Percentiles rank a stretch among this genome's conserved stretches.
phyloP scores from a whole-genome alignment of 2,888 invertebrate species.

The Ophion ellenae region DNA sequence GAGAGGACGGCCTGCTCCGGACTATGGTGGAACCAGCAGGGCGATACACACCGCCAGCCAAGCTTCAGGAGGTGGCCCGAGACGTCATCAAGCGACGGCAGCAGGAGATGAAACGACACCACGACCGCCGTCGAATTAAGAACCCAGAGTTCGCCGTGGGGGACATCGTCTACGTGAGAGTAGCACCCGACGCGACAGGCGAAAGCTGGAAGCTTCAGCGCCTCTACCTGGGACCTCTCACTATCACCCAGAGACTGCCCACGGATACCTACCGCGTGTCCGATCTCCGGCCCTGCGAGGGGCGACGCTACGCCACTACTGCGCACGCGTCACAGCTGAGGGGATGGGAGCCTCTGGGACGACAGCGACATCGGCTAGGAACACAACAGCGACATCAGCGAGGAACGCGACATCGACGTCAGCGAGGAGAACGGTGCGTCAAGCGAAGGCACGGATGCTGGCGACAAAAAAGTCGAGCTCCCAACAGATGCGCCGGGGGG shows the following conservation, averaged over 20 bases:
- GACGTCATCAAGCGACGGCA: not conserved
- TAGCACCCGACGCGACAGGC: not conserved
- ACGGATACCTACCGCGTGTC: not conserved
- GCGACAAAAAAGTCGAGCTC: no score
- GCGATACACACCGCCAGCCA: not conserved
- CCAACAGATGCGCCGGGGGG: no score
- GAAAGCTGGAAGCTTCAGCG: conserved; percentile 2
- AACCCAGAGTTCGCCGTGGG: not conserved
- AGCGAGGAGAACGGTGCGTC: no score
- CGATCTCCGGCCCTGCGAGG: not conserved
- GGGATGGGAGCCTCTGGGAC: not conserved
- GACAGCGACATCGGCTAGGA: not conserved
- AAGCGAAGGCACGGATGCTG: no score
- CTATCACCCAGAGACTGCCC: not conserved
- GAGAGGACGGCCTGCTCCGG: not conserved
- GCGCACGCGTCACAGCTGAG: not conserved
- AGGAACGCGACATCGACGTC: not conserved
- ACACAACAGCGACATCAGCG: no score
- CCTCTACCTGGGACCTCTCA: not conserved
- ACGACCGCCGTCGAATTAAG: not conserved
- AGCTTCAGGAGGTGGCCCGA: not conserved
- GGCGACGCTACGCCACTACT: not conserved
- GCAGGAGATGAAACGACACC: not conserved
- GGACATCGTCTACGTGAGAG: not conserved
- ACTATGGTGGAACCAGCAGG: not conserved